Percentiles rank a stretch among this genome's conserved stretches.
These are phyloP conservation scores for Mormyrops boulengeri DNA, from an alignment of 2,797 vertebrate genomes.

Conservation along the genomic window DNA sequence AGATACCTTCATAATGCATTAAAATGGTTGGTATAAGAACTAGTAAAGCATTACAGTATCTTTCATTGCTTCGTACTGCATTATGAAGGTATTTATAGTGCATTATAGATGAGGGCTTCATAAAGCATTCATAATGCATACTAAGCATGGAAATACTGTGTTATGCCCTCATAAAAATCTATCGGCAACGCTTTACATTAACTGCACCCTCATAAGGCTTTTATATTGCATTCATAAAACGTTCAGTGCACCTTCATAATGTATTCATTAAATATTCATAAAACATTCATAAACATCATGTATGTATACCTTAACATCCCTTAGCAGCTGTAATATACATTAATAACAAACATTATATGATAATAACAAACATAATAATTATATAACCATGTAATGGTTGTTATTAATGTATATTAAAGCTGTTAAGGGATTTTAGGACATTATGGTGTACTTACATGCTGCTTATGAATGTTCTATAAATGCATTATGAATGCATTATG, in stretches of 20 bases:
- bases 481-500: background rate
- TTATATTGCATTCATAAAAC: background rate
- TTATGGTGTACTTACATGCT: background rate
- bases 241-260: background rate
- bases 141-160: background rate
- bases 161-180: background rate
- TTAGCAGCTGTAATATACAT: background rate
- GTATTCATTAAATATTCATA: background rate
- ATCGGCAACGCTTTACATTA: background rate
- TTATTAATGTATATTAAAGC: background rate
- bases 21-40: background rate
- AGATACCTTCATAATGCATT: background rate
- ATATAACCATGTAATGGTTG: background rate
- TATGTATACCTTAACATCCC: background rate
- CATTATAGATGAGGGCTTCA: background rate
- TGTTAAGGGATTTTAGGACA: background rate
- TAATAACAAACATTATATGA: background rate
- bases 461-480: background rate
- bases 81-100: background rate
- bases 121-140: background rate
- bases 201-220: background rate
- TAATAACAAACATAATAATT: background rate
- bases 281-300: background rate
- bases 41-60: background rate
- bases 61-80: background rate